phyloP scores from a whole-genome alignment of 2,888 invertebrate species.

The Ochropacha duplaris region DNA sequence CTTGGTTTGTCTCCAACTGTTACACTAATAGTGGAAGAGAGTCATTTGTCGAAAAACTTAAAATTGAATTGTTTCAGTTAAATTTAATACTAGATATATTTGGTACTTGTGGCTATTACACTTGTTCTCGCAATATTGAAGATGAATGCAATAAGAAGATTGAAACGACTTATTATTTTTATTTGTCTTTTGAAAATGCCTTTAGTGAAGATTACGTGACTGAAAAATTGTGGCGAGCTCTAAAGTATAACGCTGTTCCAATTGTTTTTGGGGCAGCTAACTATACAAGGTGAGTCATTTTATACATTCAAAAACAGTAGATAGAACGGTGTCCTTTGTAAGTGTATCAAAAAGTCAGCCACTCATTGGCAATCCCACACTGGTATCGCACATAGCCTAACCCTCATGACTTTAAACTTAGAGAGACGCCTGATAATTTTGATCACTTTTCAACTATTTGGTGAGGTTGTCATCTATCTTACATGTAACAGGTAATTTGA shows the following conservation, averaged over 20 bases:
- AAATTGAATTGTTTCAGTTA: constrained; percentile 32
- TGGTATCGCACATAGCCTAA: no score
- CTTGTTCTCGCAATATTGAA: constrained; percentile 33
- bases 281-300: constrained; percentile 54
- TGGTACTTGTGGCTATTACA: constrained; percentile 46
- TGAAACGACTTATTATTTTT: constrained; percentile 55
- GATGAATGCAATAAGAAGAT: constrained; percentile 41
- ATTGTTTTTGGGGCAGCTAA: constrained; percentile 64
- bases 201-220: constrained; percentile 61
- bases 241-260: constrained; percentile 53
- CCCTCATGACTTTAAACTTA: no score
- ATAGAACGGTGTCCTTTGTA: no score
- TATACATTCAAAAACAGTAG: not conserved
- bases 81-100: constrained; percentile 46
- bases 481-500: no score
- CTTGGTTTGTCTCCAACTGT: constrained; percentile 63
- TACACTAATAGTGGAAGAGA: constrained; percentile 35
- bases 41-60: constrained; percentile 31
- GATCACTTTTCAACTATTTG: no score
- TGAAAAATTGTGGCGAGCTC: constrained; percentile 54
- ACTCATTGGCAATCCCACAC: no score
- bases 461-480: no score
- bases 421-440: no score
- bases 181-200: constrained; percentile 62
- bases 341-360: no score